Evolutionary conservation across 1,140 invertebrate genomes (phyloP), one percentile per base, ranked within the genome.

Genomic region (Holcopasites calliopsidis): DNA sequence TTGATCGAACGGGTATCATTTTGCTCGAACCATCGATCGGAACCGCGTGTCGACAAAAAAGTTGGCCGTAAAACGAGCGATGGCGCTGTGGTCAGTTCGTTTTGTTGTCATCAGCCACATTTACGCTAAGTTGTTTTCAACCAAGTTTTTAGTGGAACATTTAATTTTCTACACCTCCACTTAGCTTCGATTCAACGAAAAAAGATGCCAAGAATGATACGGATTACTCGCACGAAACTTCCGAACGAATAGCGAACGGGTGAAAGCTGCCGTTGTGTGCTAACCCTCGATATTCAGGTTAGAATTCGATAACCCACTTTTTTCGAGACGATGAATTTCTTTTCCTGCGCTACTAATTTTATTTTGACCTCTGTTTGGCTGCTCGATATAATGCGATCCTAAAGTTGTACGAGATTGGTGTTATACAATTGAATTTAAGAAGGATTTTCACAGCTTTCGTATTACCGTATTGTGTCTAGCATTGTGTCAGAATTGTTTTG

Each of bases 241-340:
- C 47, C 28, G 31, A 55, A 44, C 54, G 55, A 57, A 58, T 58
- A 50, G 57, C 52, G 42, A n/a, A n/a, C 16, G 60, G 57, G 23
- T 68, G 38, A 60, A 44, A 58, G 71, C 79, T 74, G 61, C 57
- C 54, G 35, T 50, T 64, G 50, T 44, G 38, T 54, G 38, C 40
- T 71, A 42, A 80, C 49, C 33, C 42, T 77, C 52, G 31, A 77
- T 64, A 83, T 80, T 84, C 58, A 90, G 88, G 88, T 90, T 90
- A 90, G 86, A 79, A 80, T 81, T 31, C 52, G 49, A 78, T 87
- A 88, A 87, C 85, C 86, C 79, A 89, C 83, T 88, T 90, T 85
- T 49, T 58, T 8, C 3, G 2, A n/a, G 18, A n/a, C 7, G 42
- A 3, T 4, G 7, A 52, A 68, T 31, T 18, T 69, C 8, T 50